Evolutionary conservation across 2,797 vertebrate species (phyloP).

Genomic region (Sebastes taczanowskii): DNA sequence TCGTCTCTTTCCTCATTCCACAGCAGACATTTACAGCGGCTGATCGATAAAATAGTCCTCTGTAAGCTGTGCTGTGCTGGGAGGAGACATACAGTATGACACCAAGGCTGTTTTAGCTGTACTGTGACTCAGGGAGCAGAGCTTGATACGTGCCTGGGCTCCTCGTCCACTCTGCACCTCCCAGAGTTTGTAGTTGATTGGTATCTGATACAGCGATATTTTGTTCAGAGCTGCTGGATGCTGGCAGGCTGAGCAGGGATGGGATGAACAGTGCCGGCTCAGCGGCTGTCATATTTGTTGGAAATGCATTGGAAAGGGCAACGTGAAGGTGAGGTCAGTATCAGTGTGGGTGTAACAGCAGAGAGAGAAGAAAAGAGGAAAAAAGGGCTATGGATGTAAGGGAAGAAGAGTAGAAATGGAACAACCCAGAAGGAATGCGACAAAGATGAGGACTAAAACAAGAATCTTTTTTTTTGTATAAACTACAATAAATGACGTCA

Average conservation of each 20-base stretch:
- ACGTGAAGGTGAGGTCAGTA: constrained; percentile 23
- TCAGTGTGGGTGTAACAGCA: background rate
- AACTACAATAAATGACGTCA: background rate
- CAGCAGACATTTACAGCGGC: background rate
- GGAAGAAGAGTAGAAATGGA: background rate
- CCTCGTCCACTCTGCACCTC: background rate
- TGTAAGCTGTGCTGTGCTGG: background rate
- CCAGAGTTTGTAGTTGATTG: constrained; percentile 12
- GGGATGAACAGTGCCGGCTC: constrained; percentile 25
- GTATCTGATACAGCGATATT: constrained; percentile 26
- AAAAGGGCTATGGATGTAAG: background rate
- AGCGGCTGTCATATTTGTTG: constrained; percentile 37
- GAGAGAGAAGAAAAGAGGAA: background rate
- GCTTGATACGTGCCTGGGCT: constrained; percentile 10
- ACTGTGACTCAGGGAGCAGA: constrained; percentile 16
- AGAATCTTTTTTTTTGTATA: background rate
- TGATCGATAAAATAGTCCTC: constrained; percentile 22
- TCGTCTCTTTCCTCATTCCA: background rate
- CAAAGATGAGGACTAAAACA: background rate
- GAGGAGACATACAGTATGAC: background rate
- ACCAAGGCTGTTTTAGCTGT: constrained; percentile 2
- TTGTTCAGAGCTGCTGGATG: background rate
- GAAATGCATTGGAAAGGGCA: constrained; percentile 22
- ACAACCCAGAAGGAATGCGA: background rate
- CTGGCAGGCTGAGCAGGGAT: constrained; percentile 17